Evolutionary conservation across 2,797 vertebrate species (phyloP), one percentile per base, ranked within the genome.

Genomic region (Pseudochaenichthys georgianus): DNA sequence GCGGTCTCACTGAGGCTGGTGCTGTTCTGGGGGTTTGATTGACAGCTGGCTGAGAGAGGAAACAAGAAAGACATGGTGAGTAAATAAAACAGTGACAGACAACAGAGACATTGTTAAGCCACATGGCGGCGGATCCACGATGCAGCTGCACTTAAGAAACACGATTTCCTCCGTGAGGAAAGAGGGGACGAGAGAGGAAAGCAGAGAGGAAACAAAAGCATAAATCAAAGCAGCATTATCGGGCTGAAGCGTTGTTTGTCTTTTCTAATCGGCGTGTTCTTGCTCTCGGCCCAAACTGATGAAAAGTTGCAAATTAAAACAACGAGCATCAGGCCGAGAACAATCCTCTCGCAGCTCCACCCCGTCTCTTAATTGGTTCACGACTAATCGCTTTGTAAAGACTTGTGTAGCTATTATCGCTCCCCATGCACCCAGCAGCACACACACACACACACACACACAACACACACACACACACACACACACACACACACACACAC

Each of bases 331-430:
- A 69, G 71, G 54, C 76, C 34, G 58, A 81, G 80, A 77, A 78
- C 75, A 77, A 80, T 58, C 42, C 81, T 61, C 70, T 38, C 64
- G 47, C 64, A 50, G 9, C 68, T 58, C 71, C 65, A 28, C 53
- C 57, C 58, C 42, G 5, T 11, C 59, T 59, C 58, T 66, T 84
- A 86, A 89, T 88, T 84, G 77, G 78, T 76, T 89, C 73, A 72
- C 70, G 21, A 77, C 73, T 84, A 83, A 89, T 90, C 52, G 70
- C 80, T 87, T 89, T 83, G 81, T 79, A 88, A 85, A 89, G 80
- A 77, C 72, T 71, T 53, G 69, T 78, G 70, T 61, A 61, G 83
- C 76, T 72, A 54, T 81, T 83, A 79, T 82, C 67, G 75, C 47
- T 52, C 47, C 13, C 23, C 42, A 64, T 53, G 41, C 71, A 59